Base-by-base conservation (phyloP, 2,797 vertebrate species). In the Staurois parvus region DNA sequence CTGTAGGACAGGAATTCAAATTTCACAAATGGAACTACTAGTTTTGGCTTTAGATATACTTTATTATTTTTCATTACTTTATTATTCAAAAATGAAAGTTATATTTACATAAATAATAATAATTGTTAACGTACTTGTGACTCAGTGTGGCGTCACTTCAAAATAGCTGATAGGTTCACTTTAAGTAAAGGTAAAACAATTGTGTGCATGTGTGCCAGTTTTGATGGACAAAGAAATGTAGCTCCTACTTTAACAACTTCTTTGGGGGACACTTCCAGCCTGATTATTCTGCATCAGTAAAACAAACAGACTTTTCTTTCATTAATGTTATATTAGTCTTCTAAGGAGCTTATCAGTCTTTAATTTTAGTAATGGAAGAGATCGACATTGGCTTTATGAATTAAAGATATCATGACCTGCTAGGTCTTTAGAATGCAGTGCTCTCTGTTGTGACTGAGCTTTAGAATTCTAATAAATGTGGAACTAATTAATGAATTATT, bases 391-490 rank as follows among this genome's bases (percentile, higher is more conserved):
- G 69, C 34, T 72, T 74, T 48, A 74, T 74, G 26, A 48, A 76
- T 45, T 48, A 80, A 34, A 80, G 66, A 80, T 70, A 56, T 28
- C 48, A 24, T 79, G 19, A 8, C 62, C 37, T 78, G 13, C n/a
- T 52, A 30, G 9, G 26, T 52, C 64, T 69, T 78, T 78, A 40
- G 30, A 30, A n/a, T n/a, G 59, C 37, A 21, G 1, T 68, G 77
- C 24, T 69, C 42, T 68, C 8, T 42, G 62, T 48, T 29, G 68
- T 70, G 19, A 32, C 19, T 52, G 66, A 80, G 34, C 40, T 69
- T 74, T 52, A 30, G n/a, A 30, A 42, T 79, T 68, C n/a, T 56
- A 80, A 80, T 79, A 70, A 70, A 68, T 68, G 64, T 48, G 28
- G 5, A 56, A n/a, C 67, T 37, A 70, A 79, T 79, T 69, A 69